Percentiles rank a stretch among this genome's conserved stretches.
Conservation (phyloP, 2,888 invertebrate species). For the Stenichneumon culpator region DNA sequence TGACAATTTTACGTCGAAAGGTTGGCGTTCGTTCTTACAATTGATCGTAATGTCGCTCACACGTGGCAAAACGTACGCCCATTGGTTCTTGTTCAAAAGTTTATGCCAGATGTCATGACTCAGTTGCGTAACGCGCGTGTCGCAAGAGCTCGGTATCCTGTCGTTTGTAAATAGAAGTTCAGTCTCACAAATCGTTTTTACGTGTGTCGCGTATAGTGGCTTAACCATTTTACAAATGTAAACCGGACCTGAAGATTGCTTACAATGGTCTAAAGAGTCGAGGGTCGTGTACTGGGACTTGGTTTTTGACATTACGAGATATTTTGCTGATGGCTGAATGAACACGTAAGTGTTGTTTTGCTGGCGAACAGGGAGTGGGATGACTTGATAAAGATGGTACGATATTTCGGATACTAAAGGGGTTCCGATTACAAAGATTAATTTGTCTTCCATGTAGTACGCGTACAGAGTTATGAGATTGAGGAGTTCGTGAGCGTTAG, state of each 20-base stretch:
- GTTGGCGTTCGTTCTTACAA: constrained; percentile 22
- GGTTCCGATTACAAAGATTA: constrained; percentile 32
- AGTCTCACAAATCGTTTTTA: neutral
- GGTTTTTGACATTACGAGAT: constrained; percentile 24
- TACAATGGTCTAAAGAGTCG: constrained; percentile 27
- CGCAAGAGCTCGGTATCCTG: constrained; percentile 7
- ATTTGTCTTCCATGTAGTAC: constrained; percentile 11
- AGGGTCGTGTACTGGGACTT: constrained; percentile 21
- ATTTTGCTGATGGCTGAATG: constrained; percentile 35
- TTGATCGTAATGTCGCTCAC: constrained; percentile 7
- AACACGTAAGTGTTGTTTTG: constrained; percentile 1
- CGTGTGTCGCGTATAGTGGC: neutral
- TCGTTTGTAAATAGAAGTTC: constrained; percentile 11
- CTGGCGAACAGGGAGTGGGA: constrained; percentile 17
- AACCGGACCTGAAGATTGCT: constrained; percentile 2
- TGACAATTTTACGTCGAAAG: constrained; percentile 9
- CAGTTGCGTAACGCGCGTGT: neutral
- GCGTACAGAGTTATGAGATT: constrained; percentile 26
- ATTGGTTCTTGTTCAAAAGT: constrained; percentile 7
- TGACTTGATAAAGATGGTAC: constrained; percentile 10
- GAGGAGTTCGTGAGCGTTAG: constrained; percentile 31
- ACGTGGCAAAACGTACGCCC: constrained; percentile 9
- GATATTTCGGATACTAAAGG: constrained; percentile 21
- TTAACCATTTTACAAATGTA: constrained; percentile 2
- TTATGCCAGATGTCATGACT: constrained; percentile 11